Evolutionary conservation across 2,113 vertebrate genomes (phyloP).

Genomic region (Crotalus viridis): DNA sequence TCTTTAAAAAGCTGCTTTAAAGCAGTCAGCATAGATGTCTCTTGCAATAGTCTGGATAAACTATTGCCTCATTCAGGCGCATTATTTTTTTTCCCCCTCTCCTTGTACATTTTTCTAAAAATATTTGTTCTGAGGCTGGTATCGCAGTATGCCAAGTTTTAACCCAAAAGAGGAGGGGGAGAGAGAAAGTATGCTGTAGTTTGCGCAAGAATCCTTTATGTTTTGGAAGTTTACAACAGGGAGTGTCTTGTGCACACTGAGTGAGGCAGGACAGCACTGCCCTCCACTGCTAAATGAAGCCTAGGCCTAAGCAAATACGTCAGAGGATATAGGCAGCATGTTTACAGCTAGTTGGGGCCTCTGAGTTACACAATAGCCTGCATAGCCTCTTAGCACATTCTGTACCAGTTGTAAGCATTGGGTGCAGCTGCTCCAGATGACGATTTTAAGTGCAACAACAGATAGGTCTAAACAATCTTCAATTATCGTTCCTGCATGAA

Average conservation of each 20-base stretch:
- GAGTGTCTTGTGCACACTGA: constrained; percentile 4
- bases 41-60: constrained; percentile 14
- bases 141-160: constrained; percentile 28
- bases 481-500: fast-evolving
- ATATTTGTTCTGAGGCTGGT: constrained; percentile 41
- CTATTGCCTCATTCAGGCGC: constrained; percentile 28
- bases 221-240: constrained; percentile 22
- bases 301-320: constrained; percentile 8
- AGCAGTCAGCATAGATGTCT: neutral
- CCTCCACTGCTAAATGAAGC: neutral
- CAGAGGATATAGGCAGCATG: constrained; percentile 26
- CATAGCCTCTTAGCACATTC: constrained; percentile 26
- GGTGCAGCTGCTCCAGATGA: constrained; percentile 38
- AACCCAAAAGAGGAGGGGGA: constrained; percentile 16
- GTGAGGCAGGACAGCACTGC: neutral
- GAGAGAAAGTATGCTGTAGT: neutral
- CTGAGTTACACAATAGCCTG: constrained; percentile 56
- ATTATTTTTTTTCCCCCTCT: neutral
- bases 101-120: constrained; percentile 38
- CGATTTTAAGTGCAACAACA: neutral
- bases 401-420: constrained; percentile 29
- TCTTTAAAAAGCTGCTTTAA: neutral
- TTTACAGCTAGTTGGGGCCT: constrained; percentile 19
- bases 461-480: neutral
- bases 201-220: constrained; percentile 30